phyloP scores from a whole-genome alignment of 2,113 vertebrate species.

The Leptocoma aspasia region DNA sequence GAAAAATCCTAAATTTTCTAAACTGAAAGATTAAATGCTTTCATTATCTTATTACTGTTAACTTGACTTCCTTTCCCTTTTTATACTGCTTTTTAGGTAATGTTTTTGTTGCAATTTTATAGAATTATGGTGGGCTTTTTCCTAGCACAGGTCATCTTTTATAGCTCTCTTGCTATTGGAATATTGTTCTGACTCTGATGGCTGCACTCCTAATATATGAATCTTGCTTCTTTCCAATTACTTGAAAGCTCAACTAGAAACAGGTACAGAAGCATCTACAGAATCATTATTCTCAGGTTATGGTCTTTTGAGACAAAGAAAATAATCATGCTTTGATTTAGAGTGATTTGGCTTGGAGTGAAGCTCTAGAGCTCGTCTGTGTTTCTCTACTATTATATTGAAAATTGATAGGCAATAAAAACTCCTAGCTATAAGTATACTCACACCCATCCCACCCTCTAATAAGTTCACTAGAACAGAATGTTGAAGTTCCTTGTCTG shows the following conservation, averaged over 20 bases:
- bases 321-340: constrained; percentile 9
- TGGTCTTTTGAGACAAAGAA: not conserved
- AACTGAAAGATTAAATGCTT: not conserved
- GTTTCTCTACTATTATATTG: not conserved
- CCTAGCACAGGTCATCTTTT: not conserved
- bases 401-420: not conserved
- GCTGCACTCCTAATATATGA: not conserved
- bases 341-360: not conserved
- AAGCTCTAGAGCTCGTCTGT: not conserved
- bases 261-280: not conserved
- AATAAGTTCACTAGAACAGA: not conserved
- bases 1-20: not conserved
- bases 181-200: not conserved
- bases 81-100: not conserved
- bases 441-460: not conserved
- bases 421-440: not conserved
- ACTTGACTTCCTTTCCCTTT: not conserved
- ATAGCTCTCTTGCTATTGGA: not conserved
- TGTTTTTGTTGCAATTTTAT: not conserved
- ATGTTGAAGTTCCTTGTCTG: constrained; percentile 25
- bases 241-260: not conserved
- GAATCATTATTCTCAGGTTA: not conserved
- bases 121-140: not conserved
- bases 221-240: not conserved
- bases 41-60: not conserved